Base-by-base conservation (phyloP, 2,113 vertebrate species). In the Laticauda laticaudata region DNA sequence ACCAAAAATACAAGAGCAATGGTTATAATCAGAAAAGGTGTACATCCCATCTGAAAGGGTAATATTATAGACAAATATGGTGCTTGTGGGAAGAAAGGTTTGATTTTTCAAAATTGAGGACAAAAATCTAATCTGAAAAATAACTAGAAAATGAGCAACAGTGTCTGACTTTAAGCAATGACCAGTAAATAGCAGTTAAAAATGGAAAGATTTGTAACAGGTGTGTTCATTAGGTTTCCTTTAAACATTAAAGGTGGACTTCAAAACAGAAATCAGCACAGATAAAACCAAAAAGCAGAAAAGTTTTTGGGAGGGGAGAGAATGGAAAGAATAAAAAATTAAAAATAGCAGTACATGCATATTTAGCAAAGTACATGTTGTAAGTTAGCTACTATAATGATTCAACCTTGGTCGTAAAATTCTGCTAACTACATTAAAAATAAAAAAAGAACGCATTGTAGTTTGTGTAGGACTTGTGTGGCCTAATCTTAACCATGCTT, bases 1-100 rank as follows among this genome's bases (percentile, higher is more conserved):
- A 97, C 95, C 95, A 96, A 97, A 97, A 96, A 94, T 96, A 97
- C 93, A 95, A 93, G 94, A 95, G 93, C 94, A 94, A 91, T 91
- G 92, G 92, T 88, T 93, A 91, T 91, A 91, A 86, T 87, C 89
- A 91, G 90, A 57, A 91, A 92, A 88, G 91, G 54, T 61, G 88
- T 88, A 89, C 90, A 91, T 89, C 90, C 90, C 54, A 81, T 91
- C 39, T 88, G 90, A 39, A 5, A 85, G 45, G 90, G 51, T 91
- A 93, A 88, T 87, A 90, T 93, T 90, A 93, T 93, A 90, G 89
- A 93, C 89, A 90, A 81, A 64, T 93, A 93, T 64, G 75, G 81
- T 93, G 89, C 45, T 55, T 87, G 18, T 53, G 57, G 75, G 86
- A 56, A n/a, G 48, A 21, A 6, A 45, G 69, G 55, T 29, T 56